These are phyloP conservation scores for Siphamia tubifer DNA, from an alignment of 2,113 vertebrate genomes.

Conservation along the genomic window DNA sequence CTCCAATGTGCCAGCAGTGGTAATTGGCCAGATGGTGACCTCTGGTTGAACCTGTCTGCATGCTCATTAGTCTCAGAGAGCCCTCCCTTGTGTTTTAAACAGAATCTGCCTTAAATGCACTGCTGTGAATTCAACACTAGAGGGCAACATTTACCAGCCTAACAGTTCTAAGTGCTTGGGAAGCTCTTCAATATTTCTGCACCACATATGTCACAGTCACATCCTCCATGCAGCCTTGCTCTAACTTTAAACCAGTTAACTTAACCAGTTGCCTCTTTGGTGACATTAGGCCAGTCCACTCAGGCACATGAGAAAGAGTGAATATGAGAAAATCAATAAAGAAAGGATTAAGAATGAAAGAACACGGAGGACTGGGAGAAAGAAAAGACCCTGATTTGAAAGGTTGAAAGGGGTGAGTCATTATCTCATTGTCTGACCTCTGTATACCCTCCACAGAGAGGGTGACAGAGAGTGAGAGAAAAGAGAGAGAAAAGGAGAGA, in stretches of 20 bases:
- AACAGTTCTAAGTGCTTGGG: background rate
- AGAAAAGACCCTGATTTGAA: conserved; percentile 66
- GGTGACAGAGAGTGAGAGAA: conserved; percentile 58
- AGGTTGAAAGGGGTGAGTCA: conserved; percentile 73
- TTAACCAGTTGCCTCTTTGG: background rate
- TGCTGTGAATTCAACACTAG: conserved; percentile 65
- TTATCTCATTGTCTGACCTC: conserved; percentile 78
- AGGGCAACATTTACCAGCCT: conserved; percentile 81
- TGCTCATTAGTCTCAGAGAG: conserved; percentile 83
- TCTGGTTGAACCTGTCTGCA: conserved; percentile 86
- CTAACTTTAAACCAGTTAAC: conserved; percentile 16
- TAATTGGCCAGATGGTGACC: conserved; percentile 92
- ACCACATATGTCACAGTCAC: conserved; percentile 20
- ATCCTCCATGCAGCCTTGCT: background rate
- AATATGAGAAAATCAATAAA: conserved; percentile 75
- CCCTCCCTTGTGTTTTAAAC: conserved; percentile 49
- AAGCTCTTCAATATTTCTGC: background rate
- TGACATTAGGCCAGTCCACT: conserved; percentile 37
- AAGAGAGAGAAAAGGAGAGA: conserved; percentile 60
- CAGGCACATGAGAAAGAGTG: conserved; percentile 55
- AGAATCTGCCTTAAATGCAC: background rate
- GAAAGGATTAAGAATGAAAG: conserved; percentile 71
- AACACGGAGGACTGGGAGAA: conserved; percentile 31
- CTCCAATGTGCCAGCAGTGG: conserved; percentile 87
- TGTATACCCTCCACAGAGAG: conserved; percentile 62